These are phyloP conservation scores for Istiophorus platypterus DNA, from an alignment of 2,113 vertebrate genomes.

Conservation along the genomic window DNA sequence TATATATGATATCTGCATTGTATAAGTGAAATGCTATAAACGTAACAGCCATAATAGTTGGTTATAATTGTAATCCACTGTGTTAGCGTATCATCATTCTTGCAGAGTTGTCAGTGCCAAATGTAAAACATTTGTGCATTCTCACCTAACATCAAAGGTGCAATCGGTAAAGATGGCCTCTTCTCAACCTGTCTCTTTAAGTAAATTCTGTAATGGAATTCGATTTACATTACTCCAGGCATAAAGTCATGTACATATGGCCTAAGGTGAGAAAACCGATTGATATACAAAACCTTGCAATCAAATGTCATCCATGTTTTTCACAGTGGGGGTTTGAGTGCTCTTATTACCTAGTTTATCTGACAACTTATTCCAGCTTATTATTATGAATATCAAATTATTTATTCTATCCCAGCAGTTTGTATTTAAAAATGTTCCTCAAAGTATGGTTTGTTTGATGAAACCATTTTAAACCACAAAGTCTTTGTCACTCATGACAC, in stretches of 20 bases:
- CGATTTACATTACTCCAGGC: not conserved
- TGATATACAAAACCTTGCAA: not conserved
- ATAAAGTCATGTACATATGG: not conserved
- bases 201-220: not conserved
- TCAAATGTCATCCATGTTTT: not conserved
- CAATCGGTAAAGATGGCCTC: conserved; percentile 16
- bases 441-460: not conserved
- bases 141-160: conserved; percentile 37
- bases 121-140: conserved; percentile 16
- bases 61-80: conserved; percentile 1
- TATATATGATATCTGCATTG: conserved; percentile 23
- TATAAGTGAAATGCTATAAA: conserved; percentile 22
- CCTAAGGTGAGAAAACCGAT: not conserved
- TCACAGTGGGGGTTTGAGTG: not conserved
- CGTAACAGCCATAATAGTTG: conserved; percentile 1
- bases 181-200: not conserved
- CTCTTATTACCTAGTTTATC: not conserved
- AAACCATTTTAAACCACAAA: not conserved
- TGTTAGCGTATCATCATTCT: too few relatives aligned
- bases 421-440: not conserved
- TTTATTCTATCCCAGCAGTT: not conserved
- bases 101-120: conserved; percentile 1
- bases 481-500: not conserved
- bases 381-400: not conserved
- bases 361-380: not conserved